These are phyloP conservation scores for Carcina quercana DNA, from an alignment of 2,888 invertebrate genomes.

Conservation along the genomic window DNA sequence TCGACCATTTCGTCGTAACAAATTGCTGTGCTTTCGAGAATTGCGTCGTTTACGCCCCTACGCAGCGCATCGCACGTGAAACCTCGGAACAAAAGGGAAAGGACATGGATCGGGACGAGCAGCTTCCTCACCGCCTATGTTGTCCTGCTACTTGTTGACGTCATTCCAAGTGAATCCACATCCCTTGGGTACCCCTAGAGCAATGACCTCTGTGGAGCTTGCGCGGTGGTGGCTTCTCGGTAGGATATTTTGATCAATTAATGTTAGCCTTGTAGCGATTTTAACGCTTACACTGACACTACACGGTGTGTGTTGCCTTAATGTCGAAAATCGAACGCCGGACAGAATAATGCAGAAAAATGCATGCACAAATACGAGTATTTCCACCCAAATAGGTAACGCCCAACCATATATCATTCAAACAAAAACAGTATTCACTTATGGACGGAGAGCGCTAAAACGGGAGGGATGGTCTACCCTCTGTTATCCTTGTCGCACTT, in stretches of 20 bases:
- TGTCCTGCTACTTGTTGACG: constrained; percentile 74
- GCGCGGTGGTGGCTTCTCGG: constrained; percentile 11
- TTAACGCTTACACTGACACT: too few species aligned
- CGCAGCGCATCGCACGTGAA: constrained; percentile 5
- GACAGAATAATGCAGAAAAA: too few species aligned
- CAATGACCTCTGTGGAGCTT: constrained; percentile 30
- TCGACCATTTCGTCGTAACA: constrained; percentile 47
- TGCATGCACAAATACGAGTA: too few species aligned
- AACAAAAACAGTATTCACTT: too few species aligned
- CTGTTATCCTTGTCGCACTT: constrained; percentile 42
- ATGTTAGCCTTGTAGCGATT: too few species aligned
- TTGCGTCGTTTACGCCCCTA: constrained; percentile 9
- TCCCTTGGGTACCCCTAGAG: constrained; percentile 64
- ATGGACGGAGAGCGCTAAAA: constrained; percentile 30
- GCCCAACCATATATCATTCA: constrained; percentile 20
- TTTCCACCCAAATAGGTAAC: constrained; percentile 17
- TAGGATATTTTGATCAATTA: constrained; percentile 1
- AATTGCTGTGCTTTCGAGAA: constrained; percentile 25
- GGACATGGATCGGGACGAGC: constrained; percentile 21
- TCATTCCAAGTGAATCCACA: constrained; percentile 70
- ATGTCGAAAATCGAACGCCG: too few species aligned
- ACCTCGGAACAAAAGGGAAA: constrained; percentile 29
- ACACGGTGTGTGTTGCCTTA: too few species aligned
- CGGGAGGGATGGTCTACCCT: constrained; percentile 30
- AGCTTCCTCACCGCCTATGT: constrained; percentile 40